Evolutionary conservation across 2,888 invertebrate genomes (phyloP), one percentile per base, ranked within the genome.

Genomic region (Cartodere bifasciata): DNA sequence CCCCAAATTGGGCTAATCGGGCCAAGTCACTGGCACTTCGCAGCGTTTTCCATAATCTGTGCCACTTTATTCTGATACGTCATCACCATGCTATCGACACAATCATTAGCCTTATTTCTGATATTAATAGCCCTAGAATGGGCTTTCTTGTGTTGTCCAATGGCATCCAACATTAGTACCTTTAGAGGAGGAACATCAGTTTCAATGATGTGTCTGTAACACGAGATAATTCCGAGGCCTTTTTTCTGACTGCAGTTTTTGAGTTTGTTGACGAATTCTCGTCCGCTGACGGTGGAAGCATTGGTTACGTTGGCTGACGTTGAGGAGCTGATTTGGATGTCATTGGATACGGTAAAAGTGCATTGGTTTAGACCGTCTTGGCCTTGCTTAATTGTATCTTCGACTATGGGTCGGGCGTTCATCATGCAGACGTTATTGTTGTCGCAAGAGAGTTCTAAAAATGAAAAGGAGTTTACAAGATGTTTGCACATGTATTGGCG

Each of bases 191-290:
- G 30, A 2, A 56, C 48, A 13, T 50, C 48, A 7, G 36, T 40
- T 2, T 38, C 37, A 4, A 56, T 54, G 11, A 55, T 45, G 13
- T 46, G 46, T 35, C 46, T 49, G 35, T 55, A 56, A 31, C 56
- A 57, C 15, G 44, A 33, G 28, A 54, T 45, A 23, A 51, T 46
- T 10, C 43, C 43, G 16, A 52, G 35, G 4, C 45, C 50, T 1
- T 36, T 25, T 32, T 49, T 50, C 22, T 39, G 31, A 31, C 51
- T 49, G 34, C 55, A 56, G 4, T 35, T 40, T 4, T 44, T 35
- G 30, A 56, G 28, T 4, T 42, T 41, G 24, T 51, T 48, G 16
- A 56, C 35, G 13, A 54, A 42, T 14, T 34, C 29, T 34, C 53
- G 51, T 2, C 48, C 53, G 10, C 43, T 33, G 6, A 34, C 32